These are phyloP conservation scores for Peromyscus melanophrys DNA, from an alignment of 2,797 vertebrate genomes.

Conservation along the genomic window DNA sequence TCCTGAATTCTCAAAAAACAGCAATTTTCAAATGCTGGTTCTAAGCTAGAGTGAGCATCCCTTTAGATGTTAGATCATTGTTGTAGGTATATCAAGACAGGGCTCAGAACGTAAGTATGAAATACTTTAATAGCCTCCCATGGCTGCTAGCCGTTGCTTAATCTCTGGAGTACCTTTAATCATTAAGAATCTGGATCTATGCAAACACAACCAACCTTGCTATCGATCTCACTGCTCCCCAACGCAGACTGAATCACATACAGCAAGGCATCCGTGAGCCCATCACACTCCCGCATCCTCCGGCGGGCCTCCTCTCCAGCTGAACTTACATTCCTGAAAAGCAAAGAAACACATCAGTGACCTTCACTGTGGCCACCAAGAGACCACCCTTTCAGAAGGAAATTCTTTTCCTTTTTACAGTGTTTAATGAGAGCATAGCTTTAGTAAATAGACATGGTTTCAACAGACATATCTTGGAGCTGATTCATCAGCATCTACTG, in stretches of 20 bases:
- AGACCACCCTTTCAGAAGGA: neutral
- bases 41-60: neutral
- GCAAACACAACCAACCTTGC: slow-evolving; percentile 94
- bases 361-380: neutral
- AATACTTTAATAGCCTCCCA: rapidly evolving
- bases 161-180: rapidly evolving
- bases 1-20: neutral
- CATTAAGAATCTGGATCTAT: neutral
- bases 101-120: neutral
- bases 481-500: neutral
- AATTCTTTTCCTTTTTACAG: rapidly evolving
- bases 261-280: slow-evolving; percentile 97
- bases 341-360: slow-evolving; percentile 80
- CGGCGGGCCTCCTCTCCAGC: slow-evolving; percentile 98
- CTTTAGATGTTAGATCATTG: neutral
- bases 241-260: slow-evolving; percentile 98
- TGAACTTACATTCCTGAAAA: slow-evolving; percentile 97
- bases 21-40: neutral
- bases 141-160: rapidly evolving
- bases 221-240: slow-evolving; percentile 99
- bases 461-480: neutral
- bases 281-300: slow-evolving; percentile 98
- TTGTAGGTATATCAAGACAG: rapidly evolving
- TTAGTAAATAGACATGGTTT: neutral
- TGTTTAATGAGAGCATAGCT: neutral